Base-by-base conservation (phyloP, 2,797 vertebrate genomes). In the Melanotaenia boesemani region DNA sequence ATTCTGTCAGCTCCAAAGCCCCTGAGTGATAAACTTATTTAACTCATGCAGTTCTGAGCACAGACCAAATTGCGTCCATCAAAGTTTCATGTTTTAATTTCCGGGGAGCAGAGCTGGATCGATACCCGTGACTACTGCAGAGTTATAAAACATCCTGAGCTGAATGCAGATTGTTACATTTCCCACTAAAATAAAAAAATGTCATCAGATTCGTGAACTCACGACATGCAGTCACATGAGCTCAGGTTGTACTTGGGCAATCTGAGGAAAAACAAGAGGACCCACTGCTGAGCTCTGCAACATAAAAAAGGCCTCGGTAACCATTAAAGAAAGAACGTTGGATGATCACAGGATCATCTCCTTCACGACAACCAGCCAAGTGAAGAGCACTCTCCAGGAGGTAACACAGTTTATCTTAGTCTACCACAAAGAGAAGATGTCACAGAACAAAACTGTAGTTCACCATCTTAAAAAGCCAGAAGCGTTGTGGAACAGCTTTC, bases 271-370 rank as follows among this genome's bases (percentile, higher is more conserved):
- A 20, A 28, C 9, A 57, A 57, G 28, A 30, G 5, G 26, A 55
- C 10, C 8, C 64, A 22, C 26, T n/a, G 5, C 10, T 20, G 26
- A 28, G 44, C 34, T 24, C 20, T 15, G 44, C 13, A 44, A 50
- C 55, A 52, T 60, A 10, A 8, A 46, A 60, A 16, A 30, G 24
- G 24, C 55, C 54, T 22, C 18, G 34, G 22, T 46, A 46, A 30
- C 58, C n/a, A n/a, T 6, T 52, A 48, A 62, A 54, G 12, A 46
- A 48, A 20, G 8, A 44, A 36, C 18, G 9, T 28, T 56, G 37
- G 50, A 44, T 56, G 69, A 71, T 71, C 59, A 63, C 59, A 55
- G 50, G 58, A 62, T 70, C 26, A 22, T n/a, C 46, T 69, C 11
- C 11, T 28, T 59, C 22, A 44, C 15, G n/a, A 18, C 54, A 37